Percentiles rank a stretch among this genome's conserved stretches.
phyloP scores from a whole-genome alignment of 2,888 invertebrate genomes.

The Nemotelus nigrinus region DNA sequence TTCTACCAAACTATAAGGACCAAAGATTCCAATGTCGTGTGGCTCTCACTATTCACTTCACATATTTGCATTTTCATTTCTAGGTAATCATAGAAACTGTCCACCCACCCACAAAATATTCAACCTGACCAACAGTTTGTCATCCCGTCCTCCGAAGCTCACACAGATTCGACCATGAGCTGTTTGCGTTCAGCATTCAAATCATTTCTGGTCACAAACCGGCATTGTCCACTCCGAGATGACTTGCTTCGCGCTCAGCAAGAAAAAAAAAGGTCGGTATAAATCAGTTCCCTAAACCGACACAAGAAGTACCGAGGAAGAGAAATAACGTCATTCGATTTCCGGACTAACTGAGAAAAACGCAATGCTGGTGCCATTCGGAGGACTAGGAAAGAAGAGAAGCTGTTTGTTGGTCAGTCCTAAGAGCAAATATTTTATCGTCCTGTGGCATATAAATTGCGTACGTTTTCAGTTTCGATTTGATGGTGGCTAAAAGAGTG shows the following conservation, averaged over 20 bases:
- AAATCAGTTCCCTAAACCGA: slow-evolving; percentile 26
- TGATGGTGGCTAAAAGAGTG: too few species aligned
- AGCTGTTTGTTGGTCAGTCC: slow-evolving; percentile 19
- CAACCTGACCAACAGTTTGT: not conserved
- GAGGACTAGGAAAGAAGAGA: not conserved
- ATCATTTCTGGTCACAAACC: slow-evolving; percentile 18
- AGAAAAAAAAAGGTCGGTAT: not conserved
- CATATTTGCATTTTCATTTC: slow-evolving; percentile 21
- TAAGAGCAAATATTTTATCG: slow-evolving; percentile 14
- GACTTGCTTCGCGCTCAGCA: not conserved
- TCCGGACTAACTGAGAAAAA: not conserved
- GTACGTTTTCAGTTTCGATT: slow-evolving; percentile 8
- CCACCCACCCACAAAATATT: not conserved
- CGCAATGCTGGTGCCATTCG: not conserved
- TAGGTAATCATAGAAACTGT: not conserved
- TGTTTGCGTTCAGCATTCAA: not conserved
- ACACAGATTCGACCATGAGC: not conserved
- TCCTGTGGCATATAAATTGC: slow-evolving; percentile 16
- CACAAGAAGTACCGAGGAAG: not conserved
- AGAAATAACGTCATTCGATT: too few species aligned
- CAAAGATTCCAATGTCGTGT: not conserved
- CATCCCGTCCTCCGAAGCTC: not conserved
- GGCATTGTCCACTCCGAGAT: not conserved
- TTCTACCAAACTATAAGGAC: too few species aligned
- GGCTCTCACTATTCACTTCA: not conserved